These are phyloP conservation scores for Crax fasciolata DNA, from an alignment of 2,797 vertebrate genomes.

Conservation along the genomic window DNA sequence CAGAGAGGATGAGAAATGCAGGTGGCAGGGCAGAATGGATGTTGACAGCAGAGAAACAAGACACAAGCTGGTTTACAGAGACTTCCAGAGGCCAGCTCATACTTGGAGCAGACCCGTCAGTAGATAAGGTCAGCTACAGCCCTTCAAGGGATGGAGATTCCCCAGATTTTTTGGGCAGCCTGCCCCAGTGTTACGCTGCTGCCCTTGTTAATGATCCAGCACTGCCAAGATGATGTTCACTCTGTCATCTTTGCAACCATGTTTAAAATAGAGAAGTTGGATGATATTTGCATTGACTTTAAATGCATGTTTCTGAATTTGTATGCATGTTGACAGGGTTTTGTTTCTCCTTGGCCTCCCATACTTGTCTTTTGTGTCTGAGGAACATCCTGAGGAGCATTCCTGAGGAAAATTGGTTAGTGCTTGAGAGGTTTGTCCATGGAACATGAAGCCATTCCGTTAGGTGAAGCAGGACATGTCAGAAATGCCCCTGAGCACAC, in stretches of 20 bases:
- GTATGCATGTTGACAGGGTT: neutral
- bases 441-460: neutral
- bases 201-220: neutral
- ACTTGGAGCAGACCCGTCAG: neutral
- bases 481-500: neutral
- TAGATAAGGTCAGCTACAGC: neutral
- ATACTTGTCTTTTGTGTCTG: neutral
- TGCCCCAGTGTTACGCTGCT: neutral
- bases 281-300: neutral
- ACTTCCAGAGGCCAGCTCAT: neutral
- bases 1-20: neutral
- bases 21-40: neutral
- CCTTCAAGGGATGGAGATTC: neutral
- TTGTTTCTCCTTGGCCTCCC: neutral
- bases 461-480: neutral
- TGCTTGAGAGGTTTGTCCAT: neutral
- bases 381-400: neutral
- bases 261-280: neutral
- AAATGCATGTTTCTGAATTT: neutral
- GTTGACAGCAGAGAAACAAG: neutral
- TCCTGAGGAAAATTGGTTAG: neutral
- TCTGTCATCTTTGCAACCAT: neutral
- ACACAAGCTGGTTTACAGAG: neutral
- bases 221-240: neutral
- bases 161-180: neutral